These are phyloP conservation scores for Ctenomys sociabilis DNA, from an alignment of 2,113 vertebrate genomes.

Conservation along the genomic window DNA sequence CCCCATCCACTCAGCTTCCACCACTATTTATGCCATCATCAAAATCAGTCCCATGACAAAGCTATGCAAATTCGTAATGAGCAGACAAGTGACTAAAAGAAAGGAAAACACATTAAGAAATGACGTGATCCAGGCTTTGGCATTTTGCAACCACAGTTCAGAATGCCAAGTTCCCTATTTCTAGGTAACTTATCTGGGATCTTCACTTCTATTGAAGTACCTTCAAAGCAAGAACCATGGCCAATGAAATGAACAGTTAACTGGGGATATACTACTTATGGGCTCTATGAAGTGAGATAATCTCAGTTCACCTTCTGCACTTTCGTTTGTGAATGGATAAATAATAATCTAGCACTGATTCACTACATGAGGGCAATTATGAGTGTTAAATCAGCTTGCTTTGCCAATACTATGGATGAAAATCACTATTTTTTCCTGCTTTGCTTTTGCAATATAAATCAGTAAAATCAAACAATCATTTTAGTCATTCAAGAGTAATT, in stretches of 20 bases:
- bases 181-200: background rate
- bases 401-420: background rate
- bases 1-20: too few relatives aligned
- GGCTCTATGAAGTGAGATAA: background rate
- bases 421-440: background rate
- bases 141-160: background rate
- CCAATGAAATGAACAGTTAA: background rate
- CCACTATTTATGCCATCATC: background rate
- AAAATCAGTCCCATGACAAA: background rate
- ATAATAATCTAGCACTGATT: background rate
- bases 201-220: background rate
- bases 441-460: background rate
- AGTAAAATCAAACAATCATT: background rate
- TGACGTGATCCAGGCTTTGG: background rate
- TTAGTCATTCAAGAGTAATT: background rate
- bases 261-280: background rate
- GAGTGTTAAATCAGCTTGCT: background rate
- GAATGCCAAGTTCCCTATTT: background rate
- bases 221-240: background rate
- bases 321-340: background rate
- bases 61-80: background rate
- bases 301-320: background rate
- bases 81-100: background rate
- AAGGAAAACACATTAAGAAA: conserved; percentile 4
- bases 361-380: background rate